phyloP scores from a whole-genome alignment of 2,797 vertebrate genomes.

The Aselliscus stoliczkanus region DNA sequence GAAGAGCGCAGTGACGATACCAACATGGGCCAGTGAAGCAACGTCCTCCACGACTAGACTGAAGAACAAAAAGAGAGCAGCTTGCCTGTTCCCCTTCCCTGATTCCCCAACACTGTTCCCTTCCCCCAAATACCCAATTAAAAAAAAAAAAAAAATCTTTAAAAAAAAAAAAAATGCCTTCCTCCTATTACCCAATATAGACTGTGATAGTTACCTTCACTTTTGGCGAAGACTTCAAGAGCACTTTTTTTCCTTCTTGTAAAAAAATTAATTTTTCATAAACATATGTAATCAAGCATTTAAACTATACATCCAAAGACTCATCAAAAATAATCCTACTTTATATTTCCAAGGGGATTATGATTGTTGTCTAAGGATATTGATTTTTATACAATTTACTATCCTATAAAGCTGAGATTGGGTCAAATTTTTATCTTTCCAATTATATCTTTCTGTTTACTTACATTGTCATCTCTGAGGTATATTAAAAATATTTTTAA shows the following conservation, averaged over 20 bases:
- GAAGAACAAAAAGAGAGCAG: no score
- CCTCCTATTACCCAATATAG: background rate
- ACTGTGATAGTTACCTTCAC: background rate
- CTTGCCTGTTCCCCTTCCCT: no score
- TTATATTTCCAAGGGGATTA: background rate
- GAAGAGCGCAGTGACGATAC: no score
- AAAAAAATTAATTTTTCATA: constrained; percentile 21
- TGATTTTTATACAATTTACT: background rate
- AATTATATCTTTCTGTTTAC: background rate
- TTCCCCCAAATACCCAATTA: no score
- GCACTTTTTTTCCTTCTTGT: background rate
- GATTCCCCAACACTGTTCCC: no score
- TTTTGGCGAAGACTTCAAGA: background rate
- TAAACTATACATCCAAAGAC: background rate
- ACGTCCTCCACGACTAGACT: no score
- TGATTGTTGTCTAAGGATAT: background rate
- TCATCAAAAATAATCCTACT: background rate
- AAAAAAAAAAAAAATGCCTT: background rate
- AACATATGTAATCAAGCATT: background rate
- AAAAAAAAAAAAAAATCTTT: no score
- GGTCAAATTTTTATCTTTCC: background rate
- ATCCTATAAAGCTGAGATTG: background rate
- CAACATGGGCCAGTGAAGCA: no score
- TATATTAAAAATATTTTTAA: background rate
- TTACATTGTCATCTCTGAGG: background rate